Evolutionary conservation across 2,888 invertebrate genomes (phyloP), one percentile per base, ranked within the genome.

Genomic region (Seladonia tumulorum): DNA sequence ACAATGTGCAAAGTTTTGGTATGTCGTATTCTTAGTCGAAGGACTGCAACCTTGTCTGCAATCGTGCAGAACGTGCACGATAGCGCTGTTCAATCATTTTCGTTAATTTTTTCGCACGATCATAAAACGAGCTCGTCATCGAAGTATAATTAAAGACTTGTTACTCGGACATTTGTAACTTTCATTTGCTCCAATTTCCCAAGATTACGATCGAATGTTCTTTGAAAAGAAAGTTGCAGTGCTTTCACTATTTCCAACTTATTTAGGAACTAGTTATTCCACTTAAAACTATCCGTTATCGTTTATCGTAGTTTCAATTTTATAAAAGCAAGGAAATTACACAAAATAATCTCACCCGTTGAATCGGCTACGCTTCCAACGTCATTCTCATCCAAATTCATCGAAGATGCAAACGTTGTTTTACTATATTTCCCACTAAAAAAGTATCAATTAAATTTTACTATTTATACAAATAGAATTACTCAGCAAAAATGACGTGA

Each of bases 391-490:
- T 29, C 78, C 68, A 92, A 74, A 25, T 83, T 87, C 49, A 83
- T 87, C 25, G 90, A 91, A n/a, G 92, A 91, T 75, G 88, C 87
- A 10, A 89, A 49, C 45, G 84, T 88, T 14, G 87, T 88, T 74
- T 89, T 88, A 71, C 90, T 92, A 82, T 90, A 92, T 70, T 90
- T 88, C 73, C 94, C 93, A 89, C 57, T 91, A 91, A 35, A 83
- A 12, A 42, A 57, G 79, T 18, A 47, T 66, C 29, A 22, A 14
- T 42, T 47, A 14, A n/a, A 42, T 42, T 16, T 60, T 35, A 8
- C 12, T 14, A 1, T 14, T 8, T 16, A n/a, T 74, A 35, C 39
- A 16, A 35, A 29, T 75, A 53, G 12, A 35, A 60, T 75, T 60
- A 76, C 5, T 7, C 29, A 18, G 2, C 5, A 5, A 70, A 70